Evolutionary conservation across 2,113 vertebrate genomes (phyloP), one percentile per base, ranked within the genome.

Genomic region (Pelusios castaneus): DNA sequence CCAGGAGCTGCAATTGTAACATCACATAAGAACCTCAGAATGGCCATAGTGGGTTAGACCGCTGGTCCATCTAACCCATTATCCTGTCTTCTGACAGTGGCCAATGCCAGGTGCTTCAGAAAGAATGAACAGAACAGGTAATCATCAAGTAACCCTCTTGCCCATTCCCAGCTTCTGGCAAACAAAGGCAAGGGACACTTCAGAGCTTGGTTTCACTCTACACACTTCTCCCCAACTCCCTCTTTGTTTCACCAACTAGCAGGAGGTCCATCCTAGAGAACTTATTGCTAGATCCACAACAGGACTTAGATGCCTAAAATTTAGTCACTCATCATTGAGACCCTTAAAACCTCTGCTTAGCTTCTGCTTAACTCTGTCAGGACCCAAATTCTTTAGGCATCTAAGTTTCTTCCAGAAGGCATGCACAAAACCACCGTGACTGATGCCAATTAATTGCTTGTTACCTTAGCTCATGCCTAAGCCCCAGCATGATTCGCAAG

Each of bases 1-100:
- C 49, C 91, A 75, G 82, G 88, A 94, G 14, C 16, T 90, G 19
- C 21, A 82, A 3, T 4, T 89, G 41, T 60, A 95, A 22, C 49
- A 73, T 70, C 29, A 52, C 16, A 17, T 52, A 52, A 52, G 51
- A 52, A 52, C 51, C 14, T 52, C 14, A 52, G 51, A 52, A 52
- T 16, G 51, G 51, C 51, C 51, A 52, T 52, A 52, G 13, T 52
- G 16, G 14, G 51, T 52, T 14, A 52, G 49, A 51, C 49, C 13
- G 13, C 49, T 51, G 49, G 49, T 51, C 49, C 49, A 51, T 51
- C 49, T 51, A 51, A 14, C 51, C 51, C 51, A 52, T 13, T 52
- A 52, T 52, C 51, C 51, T 52, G 51, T 52, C 51, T 52, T 52
- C 51, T 52, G 51, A 52, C 51, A 52, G 51, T 52, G 51, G 51